Evolutionary conservation across 2,888 invertebrate genomes (phyloP), one percentile per base, ranked within the genome.

Genomic region (Chromoteleia sp.): DNA sequence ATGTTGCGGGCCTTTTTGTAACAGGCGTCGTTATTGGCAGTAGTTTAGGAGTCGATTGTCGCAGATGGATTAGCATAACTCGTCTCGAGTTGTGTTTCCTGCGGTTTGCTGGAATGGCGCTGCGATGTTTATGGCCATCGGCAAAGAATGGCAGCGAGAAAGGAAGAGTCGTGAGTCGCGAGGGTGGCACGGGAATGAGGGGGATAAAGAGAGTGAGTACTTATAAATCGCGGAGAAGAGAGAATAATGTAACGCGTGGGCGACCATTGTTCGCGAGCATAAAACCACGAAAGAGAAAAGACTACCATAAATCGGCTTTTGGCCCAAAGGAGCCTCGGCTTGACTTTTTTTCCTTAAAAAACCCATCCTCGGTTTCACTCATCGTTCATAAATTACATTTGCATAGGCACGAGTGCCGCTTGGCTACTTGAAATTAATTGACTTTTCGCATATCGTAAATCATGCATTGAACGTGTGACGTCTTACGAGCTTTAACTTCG

Each of bases 191-290:
- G 48, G 78, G 48, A 63, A 58, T 61, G 61, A 73, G 36, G 50
- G 75, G 73, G 67, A 61, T 71, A 68, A 80, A 65, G 58, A 63
- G 74, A 81, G 75, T 71, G 82, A 82, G 73, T 71, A 76, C 81
- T 82, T 82, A 84, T 85, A 85, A 84, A 85, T 85, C 83, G 82
- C 82, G 71, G 68, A 75, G 84, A 84, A 81, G 81, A 84, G 67
- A 84, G 86, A 87, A 86, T 88, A 87, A 87, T 87, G 86, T 86
- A 85, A 87, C 85, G 86, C 85, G 88, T 88, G 86, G 88, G 88
- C 87, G 87, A 86, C 87, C 84, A 88, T 88, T 88, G 88, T 88
- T 87, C 84, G 83, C 79, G 83, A 19, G 56, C 84, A 84, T 84
- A 85, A 84, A 85, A 83, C 83, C 77, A 68, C 77, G 83, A 84